Base-by-base conservation (phyloP, 2,888 invertebrate species). In the Adela reaumurella region DNA sequence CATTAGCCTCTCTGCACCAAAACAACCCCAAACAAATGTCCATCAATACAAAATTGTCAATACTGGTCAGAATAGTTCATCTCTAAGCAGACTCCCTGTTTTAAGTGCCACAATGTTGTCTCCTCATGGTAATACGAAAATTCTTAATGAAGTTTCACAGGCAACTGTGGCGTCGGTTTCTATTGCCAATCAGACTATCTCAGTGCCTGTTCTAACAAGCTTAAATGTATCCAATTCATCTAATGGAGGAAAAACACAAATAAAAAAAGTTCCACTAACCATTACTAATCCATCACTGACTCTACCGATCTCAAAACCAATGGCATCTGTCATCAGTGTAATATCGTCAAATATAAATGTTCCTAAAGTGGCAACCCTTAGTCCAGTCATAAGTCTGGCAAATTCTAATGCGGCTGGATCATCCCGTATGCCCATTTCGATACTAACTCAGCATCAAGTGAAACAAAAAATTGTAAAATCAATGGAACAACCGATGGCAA, bases 161-260 rank as follows among this genome's bases (percentile, higher is more conserved):
- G 81, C 83, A 4, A 84, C 84, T 11, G 83, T 79, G 1, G 80
- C 80, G 10, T 79, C 80, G 0, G 79, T 79, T 5, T 79, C 79
- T 1, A 80, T 79, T 43, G 79, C 80, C 3, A 80, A 80, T 54
- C 80, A 79, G 54, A 79, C 79, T 4, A 79, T 79, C 46, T 79
- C 78, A 0, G 79, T 79, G 11, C 80, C 76, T 1, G 78, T 79
- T 11, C 56, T 78, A 41, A 81, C 76, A 57, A 76, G 65, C 54
- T 61, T 76, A 1, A 64, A 74, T 1, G 74, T 79, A 6, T 64
- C 65, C 2, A 66, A 67, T 42, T 51, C 50, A 28, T 57, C 57
- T 8, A 56, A 59, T 43, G 62, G 63, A 4, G 54, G 59, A 0
- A 68, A 67, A 53, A 52, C 68, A n/a, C 70, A 68, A 49, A 60